Percentiles rank a stretch among this genome's conserved stretches.
Evolutionary conservation across 2,888 invertebrate species (phyloP).

Genomic region (Hypsopygia costalis): DNA sequence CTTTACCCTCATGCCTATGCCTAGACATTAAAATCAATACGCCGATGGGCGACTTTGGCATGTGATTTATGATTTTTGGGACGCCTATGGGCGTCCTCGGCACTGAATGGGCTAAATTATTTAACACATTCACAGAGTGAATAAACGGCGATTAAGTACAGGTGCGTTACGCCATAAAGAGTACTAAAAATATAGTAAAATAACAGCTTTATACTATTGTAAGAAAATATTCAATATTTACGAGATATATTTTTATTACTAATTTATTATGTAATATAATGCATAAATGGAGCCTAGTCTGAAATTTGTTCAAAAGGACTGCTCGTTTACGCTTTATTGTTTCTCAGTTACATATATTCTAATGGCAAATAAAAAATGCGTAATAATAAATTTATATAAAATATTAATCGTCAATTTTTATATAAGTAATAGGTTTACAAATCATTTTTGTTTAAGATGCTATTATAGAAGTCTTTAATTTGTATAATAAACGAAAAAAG

Average conservation of each 20-base stretch:
- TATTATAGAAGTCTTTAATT: conserved; percentile 1
- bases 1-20: too few species aligned
- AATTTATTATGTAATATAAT: conserved; percentile 27
- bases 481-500: neutral
- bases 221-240: conserved; percentile 1
- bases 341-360: conserved; percentile 6
- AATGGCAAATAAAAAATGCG: too few species aligned
- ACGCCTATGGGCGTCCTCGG: too few species aligned
- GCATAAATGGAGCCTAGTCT: conserved; percentile 34
- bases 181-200: neutral
- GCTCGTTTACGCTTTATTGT: conserved; percentile 25
- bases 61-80: too few species aligned
- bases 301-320: conserved; percentile 59
- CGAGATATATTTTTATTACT: conserved; percentile 10
- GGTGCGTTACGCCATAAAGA: neutral
- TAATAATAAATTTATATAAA: neutral
- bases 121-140: too few species aligned
- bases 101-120: too few species aligned
- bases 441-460: conserved; percentile 9
- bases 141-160: conserved; percentile 5
- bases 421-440: neutral
- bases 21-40: too few species aligned
- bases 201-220: neutral
- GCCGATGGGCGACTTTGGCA: too few species aligned
- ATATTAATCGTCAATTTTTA: neutral